A percentile compares a stretch with the other conserved stretches of the same genome.
phyloP scores from a whole-genome alignment of 1,140 invertebrate genomes.

The Drosophila ercepeae region DNA sequence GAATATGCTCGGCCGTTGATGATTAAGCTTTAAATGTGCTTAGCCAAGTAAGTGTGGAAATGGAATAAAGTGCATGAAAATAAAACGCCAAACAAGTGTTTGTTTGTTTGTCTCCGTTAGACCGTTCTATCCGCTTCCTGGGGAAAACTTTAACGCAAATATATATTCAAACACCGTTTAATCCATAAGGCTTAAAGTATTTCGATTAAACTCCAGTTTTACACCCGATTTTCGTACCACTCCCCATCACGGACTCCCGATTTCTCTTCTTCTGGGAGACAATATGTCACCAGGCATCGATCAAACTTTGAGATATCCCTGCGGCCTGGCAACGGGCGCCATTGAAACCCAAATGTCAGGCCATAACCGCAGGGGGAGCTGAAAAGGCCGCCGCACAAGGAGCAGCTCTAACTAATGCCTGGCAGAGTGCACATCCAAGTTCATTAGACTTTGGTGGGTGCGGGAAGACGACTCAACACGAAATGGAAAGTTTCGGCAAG shows the following conservation, averaged over 20 bases:
- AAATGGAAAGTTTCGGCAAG: conserved; percentile 70
- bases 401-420: conserved; percentile 44
- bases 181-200: no score
- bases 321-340: conserved; percentile 63
- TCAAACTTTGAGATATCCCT: conserved; percentile 54
- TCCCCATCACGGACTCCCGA: not conserved
- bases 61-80: conserved; percentile 75
- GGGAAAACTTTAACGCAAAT: no score
- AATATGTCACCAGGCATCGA: conserved; percentile 78
- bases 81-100: conserved; percentile 37
- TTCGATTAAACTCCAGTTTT: not conserved
- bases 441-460: conserved; percentile 75
- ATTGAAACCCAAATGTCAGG: conserved; percentile 48
- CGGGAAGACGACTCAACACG: conserved; percentile 52
- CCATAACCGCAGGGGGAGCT: conserved; percentile 58
- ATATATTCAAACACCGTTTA: no score
- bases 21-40: conserved; percentile 79
- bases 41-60: conserved; percentile 68
- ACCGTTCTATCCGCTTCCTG: not conserved
- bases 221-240: not conserved
- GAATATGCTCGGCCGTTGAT: conserved; percentile 39
- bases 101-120: conserved; percentile 24
- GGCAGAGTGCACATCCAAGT: conserved; percentile 55
- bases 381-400: conserved; percentile 8
- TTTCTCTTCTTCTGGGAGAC: conserved; percentile 21